Base-by-base conservation (phyloP, 2,888 invertebrate species). In the Clivina fossor region DNA sequence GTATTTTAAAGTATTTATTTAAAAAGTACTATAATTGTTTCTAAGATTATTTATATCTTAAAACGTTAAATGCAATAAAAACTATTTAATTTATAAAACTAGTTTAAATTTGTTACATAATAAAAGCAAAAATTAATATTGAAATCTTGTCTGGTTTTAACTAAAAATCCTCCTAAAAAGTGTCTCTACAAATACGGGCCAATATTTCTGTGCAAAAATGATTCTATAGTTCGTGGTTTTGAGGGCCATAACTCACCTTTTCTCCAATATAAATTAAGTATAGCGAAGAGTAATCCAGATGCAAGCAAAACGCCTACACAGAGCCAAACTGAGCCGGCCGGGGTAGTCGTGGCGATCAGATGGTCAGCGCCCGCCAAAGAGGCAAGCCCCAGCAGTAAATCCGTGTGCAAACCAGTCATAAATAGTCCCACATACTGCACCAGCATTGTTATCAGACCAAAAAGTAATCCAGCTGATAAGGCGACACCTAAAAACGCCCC, bases 381-480 rank as follows among this genome's bases (percentile, higher is more conserved):
- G 2, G 78, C 82, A 37, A 85, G 69, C 2, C 82, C 84, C 19
- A 82, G 67, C 57, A 85, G 76, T 13, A 88, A 72, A 16, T 90
- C 90, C 1, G 87, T 83, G 69, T 88, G 87, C 65, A 90, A 82
- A 26, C 90, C 90, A 16, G 86, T 85, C 80, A 89, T 84, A 73
- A 90, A 90, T 54, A 90, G 80, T 3, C 89, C 89, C 30, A 89
- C 86, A 69, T 89, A 88, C 68, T 88, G 88, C 56, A 90, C 87
- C 66, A 90, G 77, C 85, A 88, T 87, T 8, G 88, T 89, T 67
- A 90, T 86, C 57, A 89, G 79, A 9, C 90, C 90, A 66, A 88
- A 86, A 33, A 90, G 75, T 16, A 89, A 73, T 8, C 90, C 90
- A 19, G 87, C 88, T 55, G 84, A 82, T 15, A 88, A 69, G 1